Percentiles rank a stretch among this genome's conserved stretches.
These are phyloP conservation scores for Tor tambroides DNA, from an alignment of 2,113 vertebrate genomes.

Conservation along the genomic window DNA sequence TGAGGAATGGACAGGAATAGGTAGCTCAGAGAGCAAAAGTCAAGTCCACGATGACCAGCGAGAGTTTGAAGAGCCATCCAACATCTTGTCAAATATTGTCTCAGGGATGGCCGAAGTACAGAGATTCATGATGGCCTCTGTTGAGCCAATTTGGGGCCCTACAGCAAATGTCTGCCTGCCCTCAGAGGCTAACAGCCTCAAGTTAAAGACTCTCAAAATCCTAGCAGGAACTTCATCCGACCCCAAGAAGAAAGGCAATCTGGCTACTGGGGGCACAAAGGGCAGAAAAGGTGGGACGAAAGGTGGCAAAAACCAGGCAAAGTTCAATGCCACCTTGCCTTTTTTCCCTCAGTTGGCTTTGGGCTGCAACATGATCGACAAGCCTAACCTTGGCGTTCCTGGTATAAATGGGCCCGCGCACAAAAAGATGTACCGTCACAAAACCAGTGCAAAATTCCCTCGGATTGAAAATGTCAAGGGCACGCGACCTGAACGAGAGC, in stretches of 20 bases:
- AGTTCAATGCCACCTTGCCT: constrained; percentile 82
- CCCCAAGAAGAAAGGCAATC: constrained; percentile 88
- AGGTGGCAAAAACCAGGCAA: constrained; percentile 87
- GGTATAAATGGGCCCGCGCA: constrained; percentile 92
- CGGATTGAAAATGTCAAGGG: constrained; percentile 97
- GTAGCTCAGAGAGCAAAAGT: constrained; percentile 86
- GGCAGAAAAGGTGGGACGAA: constrained; percentile 88
- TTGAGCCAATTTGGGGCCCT: constrained; percentile 95
- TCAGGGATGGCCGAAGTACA: constrained; percentile 99
- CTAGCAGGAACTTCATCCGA: constrained; percentile 93
- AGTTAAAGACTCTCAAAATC: constrained; percentile 99
- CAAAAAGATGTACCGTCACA: constrained; percentile 99
- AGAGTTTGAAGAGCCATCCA: constrained; percentile 98
- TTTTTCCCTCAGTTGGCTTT: constrained; percentile 82
- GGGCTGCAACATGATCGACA: constrained; percentile 90
- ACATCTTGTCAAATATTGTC: constrained; percentile 98
- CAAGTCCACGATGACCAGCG: constrained; percentile 92
- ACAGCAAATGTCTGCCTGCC: constrained; percentile 87
- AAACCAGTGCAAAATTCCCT: constrained; percentile 96
- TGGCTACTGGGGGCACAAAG: constrained; percentile 79
- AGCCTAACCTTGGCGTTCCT: constrained; percentile 93
- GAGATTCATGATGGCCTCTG: constrained; percentile 99
- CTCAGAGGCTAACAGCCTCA: constrained; percentile 93
- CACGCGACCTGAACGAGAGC: constrained; percentile 89
- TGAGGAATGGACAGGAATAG: constrained; percentile 82